Percentiles rank a stretch among this genome's conserved stretches.
Conservation (phyloP, 2,888 invertebrate genomes). For the Lasioglossum villosulum region DNA sequence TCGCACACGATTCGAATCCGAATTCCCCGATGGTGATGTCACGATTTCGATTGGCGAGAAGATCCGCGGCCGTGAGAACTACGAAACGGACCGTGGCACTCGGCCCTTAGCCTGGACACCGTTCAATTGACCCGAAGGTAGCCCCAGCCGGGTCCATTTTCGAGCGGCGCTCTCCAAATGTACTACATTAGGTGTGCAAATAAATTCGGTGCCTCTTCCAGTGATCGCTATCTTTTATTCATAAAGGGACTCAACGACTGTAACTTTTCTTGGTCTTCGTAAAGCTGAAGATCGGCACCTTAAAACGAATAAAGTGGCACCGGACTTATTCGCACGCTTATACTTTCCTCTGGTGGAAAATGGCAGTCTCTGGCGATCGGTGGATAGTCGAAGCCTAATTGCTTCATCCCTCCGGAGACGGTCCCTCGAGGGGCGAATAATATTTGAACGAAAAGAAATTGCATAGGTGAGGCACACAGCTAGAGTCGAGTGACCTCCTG, state of each 20-base stretch:
- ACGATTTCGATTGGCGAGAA: conserved; percentile 64
- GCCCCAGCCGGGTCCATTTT: not conserved
- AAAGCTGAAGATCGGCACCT: not conserved
- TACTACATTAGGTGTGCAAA: not conserved
- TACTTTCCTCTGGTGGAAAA: not conserved
- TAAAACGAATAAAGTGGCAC: not conserved
- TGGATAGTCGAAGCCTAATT: not conserved
- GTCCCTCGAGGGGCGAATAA: conserved; percentile 26
- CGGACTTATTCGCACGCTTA: not conserved
- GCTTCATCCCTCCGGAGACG: conserved; percentile 2
- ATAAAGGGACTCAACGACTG: not conserved
- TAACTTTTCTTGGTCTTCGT: not conserved
- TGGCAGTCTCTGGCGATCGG: not conserved
- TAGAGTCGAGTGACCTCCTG: conserved; percentile 78
- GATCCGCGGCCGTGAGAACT: conserved; percentile 67
- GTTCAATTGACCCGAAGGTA: conserved; percentile 6
- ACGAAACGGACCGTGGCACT: conserved; percentile 30
- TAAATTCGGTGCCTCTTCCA: not conserved
- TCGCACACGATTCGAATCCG: conserved; percentile 64
- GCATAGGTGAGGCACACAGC: conserved; percentile 66
- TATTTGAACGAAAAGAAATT: conserved; percentile 54
- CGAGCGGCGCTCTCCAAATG: not conserved
- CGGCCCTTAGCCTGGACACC: not conserved
- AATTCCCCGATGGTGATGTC: conserved; percentile 68
- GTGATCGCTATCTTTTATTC: not conserved